These are phyloP conservation scores for Drosophila pandora DNA, from an alignment of 1,140 invertebrate species.

Conservation along the genomic window DNA sequence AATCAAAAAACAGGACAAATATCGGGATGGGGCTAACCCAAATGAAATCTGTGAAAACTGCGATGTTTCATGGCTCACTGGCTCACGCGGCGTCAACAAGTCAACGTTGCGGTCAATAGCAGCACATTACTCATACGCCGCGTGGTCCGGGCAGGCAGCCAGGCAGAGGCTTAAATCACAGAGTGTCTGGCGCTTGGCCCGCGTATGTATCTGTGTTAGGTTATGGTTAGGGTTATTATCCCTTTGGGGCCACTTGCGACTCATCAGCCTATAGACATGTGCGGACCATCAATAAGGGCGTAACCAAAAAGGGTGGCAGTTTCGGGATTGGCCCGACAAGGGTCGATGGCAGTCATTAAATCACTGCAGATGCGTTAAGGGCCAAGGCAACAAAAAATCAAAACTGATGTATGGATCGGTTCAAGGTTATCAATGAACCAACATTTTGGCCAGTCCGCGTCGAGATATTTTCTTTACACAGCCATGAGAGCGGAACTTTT, in stretches of 20 bases:
- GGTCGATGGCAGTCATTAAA: constrained; percentile 60
- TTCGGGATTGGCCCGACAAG: constrained; percentile 20
- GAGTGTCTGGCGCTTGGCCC: constrained; percentile 1
- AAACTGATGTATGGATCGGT: constrained; percentile 20
- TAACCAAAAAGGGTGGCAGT: constrained; percentile 11
- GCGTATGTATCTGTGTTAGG: constrained; percentile 30
- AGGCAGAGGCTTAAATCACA: constrained; percentile 40
- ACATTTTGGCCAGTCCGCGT: background rate
- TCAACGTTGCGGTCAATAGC: constrained; percentile 52
- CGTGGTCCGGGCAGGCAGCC: constrained; percentile 9
- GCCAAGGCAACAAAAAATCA: constrained; percentile 5
- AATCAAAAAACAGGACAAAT: background rate
- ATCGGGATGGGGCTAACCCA: constrained; percentile 10
- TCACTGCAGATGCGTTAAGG: constrained; percentile 49
- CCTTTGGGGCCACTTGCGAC: constrained; percentile 67
- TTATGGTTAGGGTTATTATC: constrained; percentile 61
- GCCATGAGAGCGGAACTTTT: background rate
- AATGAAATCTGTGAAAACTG: constrained; percentile 36
- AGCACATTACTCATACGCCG: constrained; percentile 68
- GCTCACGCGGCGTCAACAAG: constrained; percentile 48
- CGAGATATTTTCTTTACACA: background rate
- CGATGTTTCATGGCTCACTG: constrained; percentile 49
- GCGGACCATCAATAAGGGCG: constrained; percentile 61
- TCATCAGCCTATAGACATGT: constrained; percentile 61
- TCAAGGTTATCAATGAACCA: constrained; percentile 35